Base-by-base conservation (phyloP, 2,888 invertebrate species). In the Drosophila niveifrons region DNA sequence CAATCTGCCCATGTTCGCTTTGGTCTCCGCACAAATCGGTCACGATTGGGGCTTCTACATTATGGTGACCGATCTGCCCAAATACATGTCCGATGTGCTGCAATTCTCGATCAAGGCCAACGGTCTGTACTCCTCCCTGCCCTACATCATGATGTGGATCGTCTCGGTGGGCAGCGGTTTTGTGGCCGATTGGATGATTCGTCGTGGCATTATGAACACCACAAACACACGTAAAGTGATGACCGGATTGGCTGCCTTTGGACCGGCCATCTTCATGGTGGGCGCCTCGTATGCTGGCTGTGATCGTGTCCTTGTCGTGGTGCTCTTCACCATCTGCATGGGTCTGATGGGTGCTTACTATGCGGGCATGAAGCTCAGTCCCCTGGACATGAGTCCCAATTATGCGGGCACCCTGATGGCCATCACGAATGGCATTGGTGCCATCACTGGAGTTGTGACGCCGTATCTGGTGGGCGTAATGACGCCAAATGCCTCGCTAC, bases 21-120 rank as follows among this genome's bases (percentile, higher is more conserved):
- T 96, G n/a, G 94, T 96, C 10, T 94, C 94, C 51, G 96, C 96
- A 71, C 96, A 96, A 93, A 93, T 94, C 56, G 94, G 94, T 9
- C 95, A 95, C 90, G 94, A 94, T 89, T 95, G 94, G 94, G 94
- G 95, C 44, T 94, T 95, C 90, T 95, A 94, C 80, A 94, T 94
- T 2, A 94, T 95, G 94, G 94, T 95, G 1, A 94, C 94, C 0
- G 95, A 95, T 90, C 91, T 95, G 61, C 95, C 95, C 10, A 94
- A 94, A 80, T 95, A 95, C 83, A 94, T 95, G 94, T 92, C 93
- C 36, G 94, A 94, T 73, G 94, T 95, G 15, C 90, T 95, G 74
- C 93, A 94, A 77, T 94, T 94, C 90, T 93, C 94, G 57, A 94
- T 95, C 66, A 92, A 93, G 78, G 92, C 94, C 90, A 95, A 95